Conservation (phyloP, 2,113 vertebrate species). For the Opisthocomus hoazin region DNA sequence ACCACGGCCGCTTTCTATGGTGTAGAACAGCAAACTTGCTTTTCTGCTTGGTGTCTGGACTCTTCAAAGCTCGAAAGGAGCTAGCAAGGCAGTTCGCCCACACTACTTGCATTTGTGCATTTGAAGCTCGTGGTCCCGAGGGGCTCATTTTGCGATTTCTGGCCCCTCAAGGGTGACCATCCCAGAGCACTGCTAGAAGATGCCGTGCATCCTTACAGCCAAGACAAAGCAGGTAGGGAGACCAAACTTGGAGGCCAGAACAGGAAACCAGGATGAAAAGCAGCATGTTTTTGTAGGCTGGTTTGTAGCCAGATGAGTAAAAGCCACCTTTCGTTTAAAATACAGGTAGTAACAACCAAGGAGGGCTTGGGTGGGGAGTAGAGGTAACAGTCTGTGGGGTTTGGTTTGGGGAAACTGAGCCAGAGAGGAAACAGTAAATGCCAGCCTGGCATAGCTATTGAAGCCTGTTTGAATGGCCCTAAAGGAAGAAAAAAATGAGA, state of each 20-base stretch:
- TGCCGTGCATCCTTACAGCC: not conserved
- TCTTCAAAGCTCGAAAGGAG: not conserved
- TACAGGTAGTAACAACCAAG: not conserved
- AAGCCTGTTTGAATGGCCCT: not conserved
- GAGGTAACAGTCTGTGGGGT: not conserved
- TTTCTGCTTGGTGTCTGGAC: not conserved
- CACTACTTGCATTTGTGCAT: not conserved
- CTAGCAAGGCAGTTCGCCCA: accelerated
- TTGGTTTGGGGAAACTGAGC: not conserved
- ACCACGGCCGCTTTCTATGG: not conserved
- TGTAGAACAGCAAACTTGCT: accelerated
- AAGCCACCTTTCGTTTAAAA: not conserved
- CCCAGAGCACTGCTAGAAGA: not conserved
- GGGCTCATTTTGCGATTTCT: not conserved
- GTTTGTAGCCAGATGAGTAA: not conserved
- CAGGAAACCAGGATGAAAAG: not conserved
- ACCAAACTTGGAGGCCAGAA: not conserved
- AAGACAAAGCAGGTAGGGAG: not conserved
- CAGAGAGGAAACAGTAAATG: not conserved
- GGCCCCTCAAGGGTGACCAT: not conserved
- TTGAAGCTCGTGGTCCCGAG: not conserved
- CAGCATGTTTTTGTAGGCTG: not conserved
- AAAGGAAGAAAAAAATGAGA: not conserved
- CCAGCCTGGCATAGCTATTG: not conserved
- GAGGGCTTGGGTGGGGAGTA: not conserved